Percentiles rank a stretch among this genome's conserved stretches.
phyloP scores from a whole-genome alignment of 2,113 vertebrate genomes.

The Cyprinodon brontotheroides region DNA sequence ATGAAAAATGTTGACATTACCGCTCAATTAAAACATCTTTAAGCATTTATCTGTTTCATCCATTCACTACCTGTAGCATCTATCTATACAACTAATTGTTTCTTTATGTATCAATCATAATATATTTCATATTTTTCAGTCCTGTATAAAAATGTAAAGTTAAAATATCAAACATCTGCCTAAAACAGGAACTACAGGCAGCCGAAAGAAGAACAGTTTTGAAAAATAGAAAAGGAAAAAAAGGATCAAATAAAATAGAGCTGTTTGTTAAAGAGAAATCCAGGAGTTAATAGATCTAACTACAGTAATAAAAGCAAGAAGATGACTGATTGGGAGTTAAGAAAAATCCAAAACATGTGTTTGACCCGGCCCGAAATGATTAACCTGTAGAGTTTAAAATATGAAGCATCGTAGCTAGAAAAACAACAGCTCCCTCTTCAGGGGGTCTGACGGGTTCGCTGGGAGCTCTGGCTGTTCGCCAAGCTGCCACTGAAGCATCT shows the following conservation, averaged over 20 bases:
- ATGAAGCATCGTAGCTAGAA: constrained; percentile 21
- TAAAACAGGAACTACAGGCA: not conserved
- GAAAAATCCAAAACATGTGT: constrained; percentile 10
- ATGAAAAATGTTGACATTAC: not conserved
- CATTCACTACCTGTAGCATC: not conserved
- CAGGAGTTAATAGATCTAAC: not conserved
- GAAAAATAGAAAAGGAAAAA: not conserved
- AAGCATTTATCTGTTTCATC: not conserved
- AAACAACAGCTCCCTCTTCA: constrained; percentile 69
- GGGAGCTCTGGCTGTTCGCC: constrained; percentile 46
- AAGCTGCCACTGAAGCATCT: constrained; percentile 6
- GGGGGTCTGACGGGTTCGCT: constrained; percentile 43
- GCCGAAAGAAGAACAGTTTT: not conserved
- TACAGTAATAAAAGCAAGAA: not conserved
- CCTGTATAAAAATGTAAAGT: not conserved
- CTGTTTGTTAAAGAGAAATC: not conserved
- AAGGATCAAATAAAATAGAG: not conserved
- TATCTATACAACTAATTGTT: not conserved
- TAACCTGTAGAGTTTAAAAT: constrained; percentile 23
- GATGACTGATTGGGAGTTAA: not conserved
- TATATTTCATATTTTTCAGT: not conserved
- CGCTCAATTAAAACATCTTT: not conserved
- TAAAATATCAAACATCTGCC: not conserved
- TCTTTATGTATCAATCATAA: not conserved
- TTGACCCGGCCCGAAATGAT: constrained; percentile 1